Conservation (phyloP, 2,888 invertebrate species). For the Sericinus montela region DNA sequence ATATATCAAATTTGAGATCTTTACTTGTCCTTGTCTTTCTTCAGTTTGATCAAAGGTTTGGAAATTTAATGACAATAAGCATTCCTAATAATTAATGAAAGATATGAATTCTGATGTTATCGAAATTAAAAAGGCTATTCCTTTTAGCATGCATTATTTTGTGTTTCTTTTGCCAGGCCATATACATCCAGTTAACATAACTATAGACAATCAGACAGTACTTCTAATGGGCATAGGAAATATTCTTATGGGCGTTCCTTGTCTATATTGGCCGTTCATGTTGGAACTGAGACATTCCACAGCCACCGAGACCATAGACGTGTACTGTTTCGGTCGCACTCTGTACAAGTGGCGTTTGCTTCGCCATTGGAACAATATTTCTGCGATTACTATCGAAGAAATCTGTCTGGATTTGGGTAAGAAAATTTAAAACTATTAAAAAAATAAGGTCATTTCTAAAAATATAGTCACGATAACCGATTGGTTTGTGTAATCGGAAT, state of each 20-base stretch:
- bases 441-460: too few species aligned
- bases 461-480: too few species aligned
- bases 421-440: too few species aligned
- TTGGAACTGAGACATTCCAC: slow-evolving; percentile 85
- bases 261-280: slow-evolving; percentile 86
- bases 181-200: slow-evolving; percentile 92
- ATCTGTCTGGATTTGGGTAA: slow-evolving; percentile 82
- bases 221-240: slow-evolving; percentile 92
- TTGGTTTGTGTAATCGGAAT: too few species aligned
- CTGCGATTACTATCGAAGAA: slow-evolving; percentile 78
- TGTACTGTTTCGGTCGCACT: slow-evolving; percentile 93
- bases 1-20: too few species aligned
- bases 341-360: slow-evolving; percentile 93
- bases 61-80: too few species aligned
- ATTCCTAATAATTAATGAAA: too few species aligned
- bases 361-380: slow-evolving; percentile 84
- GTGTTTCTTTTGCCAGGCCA: slow-evolving; percentile 79
- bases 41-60: too few species aligned
- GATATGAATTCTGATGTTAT: too few species aligned
- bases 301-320: slow-evolving; percentile 87
- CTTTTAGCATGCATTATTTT: not conserved
- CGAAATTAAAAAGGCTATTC: too few species aligned
- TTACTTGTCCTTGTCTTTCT: too few species aligned
- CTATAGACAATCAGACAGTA: slow-evolving; percentile 85
- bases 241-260: slow-evolving; percentile 87